Conservation (phyloP, 1,140 invertebrate genomes). For the Lepidurus packardi region DNA sequence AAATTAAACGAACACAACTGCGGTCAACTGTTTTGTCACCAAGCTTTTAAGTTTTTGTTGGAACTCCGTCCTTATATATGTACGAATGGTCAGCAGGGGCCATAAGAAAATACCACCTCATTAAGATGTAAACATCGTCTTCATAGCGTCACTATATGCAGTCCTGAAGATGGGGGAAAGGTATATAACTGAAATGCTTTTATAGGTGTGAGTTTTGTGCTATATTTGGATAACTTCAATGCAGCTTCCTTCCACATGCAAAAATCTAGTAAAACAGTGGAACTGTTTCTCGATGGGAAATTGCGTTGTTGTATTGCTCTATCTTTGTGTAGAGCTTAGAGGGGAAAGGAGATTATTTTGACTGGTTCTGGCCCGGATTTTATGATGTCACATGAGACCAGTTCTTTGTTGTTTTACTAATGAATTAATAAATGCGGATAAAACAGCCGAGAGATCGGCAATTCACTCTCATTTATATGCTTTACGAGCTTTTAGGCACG, state of each 20-base stretch:
- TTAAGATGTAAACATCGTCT: background rate
- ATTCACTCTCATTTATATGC: slow-evolving; percentile 16
- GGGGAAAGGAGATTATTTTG: background rate
- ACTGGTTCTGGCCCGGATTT: background rate
- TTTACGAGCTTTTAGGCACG: background rate
- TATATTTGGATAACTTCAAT: no score
- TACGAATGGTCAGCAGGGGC: background rate
- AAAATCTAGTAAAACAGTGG: no score
- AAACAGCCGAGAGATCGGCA: background rate
- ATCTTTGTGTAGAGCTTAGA: background rate
- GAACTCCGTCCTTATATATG: background rate
- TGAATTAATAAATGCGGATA: slow-evolving; percentile 3
- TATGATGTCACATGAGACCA: slow-evolving; percentile 2
- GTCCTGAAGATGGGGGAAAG: background rate
- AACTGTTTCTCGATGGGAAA: no score
- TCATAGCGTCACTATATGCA: background rate
- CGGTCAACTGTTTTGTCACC: background rate
- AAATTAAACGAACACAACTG: background rate
- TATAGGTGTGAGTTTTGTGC: background rate
- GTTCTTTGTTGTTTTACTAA: slow-evolving; percentile 4
- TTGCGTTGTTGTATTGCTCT: background rate
- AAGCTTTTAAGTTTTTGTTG: background rate
- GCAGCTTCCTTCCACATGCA: no score
- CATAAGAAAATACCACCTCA: background rate
- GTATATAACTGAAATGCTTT: background rate